These are phyloP conservation scores for Strigamia maritima DNA, from an alignment of 2,888 invertebrate species.

Conservation along the genomic window DNA sequence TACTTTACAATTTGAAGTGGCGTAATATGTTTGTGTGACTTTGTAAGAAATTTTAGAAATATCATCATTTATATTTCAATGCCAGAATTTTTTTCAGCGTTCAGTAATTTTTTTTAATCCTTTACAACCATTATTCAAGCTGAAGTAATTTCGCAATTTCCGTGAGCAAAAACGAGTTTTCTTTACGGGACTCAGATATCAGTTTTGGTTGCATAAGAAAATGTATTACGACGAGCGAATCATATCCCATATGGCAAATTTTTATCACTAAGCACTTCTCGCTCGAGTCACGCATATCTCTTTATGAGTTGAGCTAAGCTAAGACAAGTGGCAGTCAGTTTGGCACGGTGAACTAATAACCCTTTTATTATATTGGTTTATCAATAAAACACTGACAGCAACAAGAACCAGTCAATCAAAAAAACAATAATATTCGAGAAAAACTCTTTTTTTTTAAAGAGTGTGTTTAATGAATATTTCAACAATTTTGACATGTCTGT, in stretches of 20 bases:
- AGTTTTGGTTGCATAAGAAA: neutral
- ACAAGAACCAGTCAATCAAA: conserved; percentile 25
- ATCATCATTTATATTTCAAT: too few relatives aligned
- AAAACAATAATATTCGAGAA: neutral
- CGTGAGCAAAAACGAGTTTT: too few relatives aligned
- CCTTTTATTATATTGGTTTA: conserved; percentile 27
- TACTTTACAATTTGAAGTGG: neutral
- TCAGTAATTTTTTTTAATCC: neutral
- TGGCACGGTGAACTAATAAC: conserved; percentile 21
- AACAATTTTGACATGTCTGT: neutral
- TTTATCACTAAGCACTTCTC: neutral
- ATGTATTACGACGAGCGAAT: neutral
- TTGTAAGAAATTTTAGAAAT: too few relatives aligned
- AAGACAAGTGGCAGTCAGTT: conserved; percentile 24
- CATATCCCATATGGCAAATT: neutral
- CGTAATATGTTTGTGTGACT: too few relatives aligned
- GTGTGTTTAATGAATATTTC: neutral
- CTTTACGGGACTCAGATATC: neutral
- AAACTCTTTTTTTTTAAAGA: neutral
- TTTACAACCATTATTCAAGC: too few relatives aligned
- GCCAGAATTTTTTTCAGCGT: too few relatives aligned
- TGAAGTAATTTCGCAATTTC: too few relatives aligned
- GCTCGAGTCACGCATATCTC: neutral
- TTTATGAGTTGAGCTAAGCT: neutral
- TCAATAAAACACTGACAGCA: conserved; percentile 17